Evolutionary conservation across 2,113 vertebrate genomes (phyloP), one percentile per base, ranked within the genome.

Genomic region (Paedocypris sp.): DNA sequence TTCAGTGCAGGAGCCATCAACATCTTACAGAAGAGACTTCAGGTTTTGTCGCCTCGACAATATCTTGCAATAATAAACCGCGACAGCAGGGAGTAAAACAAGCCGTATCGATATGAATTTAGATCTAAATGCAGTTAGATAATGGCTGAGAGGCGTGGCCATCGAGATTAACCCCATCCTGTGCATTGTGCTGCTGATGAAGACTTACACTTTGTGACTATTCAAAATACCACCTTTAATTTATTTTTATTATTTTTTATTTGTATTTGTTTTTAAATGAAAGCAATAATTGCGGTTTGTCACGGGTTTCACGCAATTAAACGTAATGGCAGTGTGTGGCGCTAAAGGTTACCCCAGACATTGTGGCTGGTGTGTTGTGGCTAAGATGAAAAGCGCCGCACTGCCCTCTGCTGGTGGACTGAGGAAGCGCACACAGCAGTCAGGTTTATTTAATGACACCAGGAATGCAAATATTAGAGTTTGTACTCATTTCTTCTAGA

Each of bases 361-460:
- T 54, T 29, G 7, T 38, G n/a, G 32, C 18, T 13, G 35, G 8
- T 4, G 8, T 36, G 31, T 38, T 6, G 8, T 29, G 15, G 38
- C 29, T 23, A 56, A 12, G 22, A 11, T 46, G 28, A 4, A 36
- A 50, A 62, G 51, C 28, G n/a, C 45, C 47, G 48, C 41, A 71
- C 78, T 82, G 82, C 79, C 82, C 75, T 60, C 84, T 35, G 70
- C 19, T 41, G 52, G 52, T 56, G 5, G 22, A 41, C 78, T 79
- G 76, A 29, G 0, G 36, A 3, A 36, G 4, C 36, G 1, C 11
- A 49, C 58, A 78, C 5, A 68, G 47, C 71, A 79, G 15, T 5
- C 1, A 12, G 18, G 19, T n/a, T 11, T 12, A 25, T 26, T 47
- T 47, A n/a, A n/a, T n/a, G n/a, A n/a, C n/a, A n/a, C n/a, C n/a